These are phyloP conservation scores for Graptemys geographica DNA, from an alignment of 2,797 vertebrate genomes.

Conservation along the genomic window DNA sequence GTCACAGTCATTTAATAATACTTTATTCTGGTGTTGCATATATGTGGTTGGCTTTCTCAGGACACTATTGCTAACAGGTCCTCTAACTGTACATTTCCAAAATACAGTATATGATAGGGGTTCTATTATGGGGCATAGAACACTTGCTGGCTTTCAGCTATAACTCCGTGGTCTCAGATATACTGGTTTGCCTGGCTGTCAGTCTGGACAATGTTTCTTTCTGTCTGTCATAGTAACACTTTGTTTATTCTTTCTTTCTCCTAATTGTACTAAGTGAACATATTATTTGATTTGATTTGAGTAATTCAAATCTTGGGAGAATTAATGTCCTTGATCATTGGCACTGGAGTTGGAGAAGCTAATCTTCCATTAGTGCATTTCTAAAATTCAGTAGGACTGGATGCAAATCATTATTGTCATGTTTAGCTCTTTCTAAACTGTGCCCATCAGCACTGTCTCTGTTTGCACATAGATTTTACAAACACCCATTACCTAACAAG, in stretches of 20 bases:
- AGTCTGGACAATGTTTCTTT: background rate
- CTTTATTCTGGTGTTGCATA: background rate
- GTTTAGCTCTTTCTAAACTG: background rate
- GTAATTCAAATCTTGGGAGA: background rate
- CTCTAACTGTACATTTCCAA: background rate
- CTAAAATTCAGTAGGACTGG: background rate
- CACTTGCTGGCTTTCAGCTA: background rate
- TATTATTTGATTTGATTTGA: background rate
- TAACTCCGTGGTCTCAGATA: background rate
- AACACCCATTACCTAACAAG: too few relatives aligned
- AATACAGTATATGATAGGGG: background rate
- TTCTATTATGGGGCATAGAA: background rate
- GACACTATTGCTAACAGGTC: background rate
- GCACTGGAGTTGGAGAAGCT: background rate
- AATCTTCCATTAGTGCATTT: background rate
- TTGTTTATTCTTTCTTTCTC: background rate
- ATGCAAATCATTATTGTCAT: background rate
- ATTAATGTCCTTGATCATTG: background rate
- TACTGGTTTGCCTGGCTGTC: background rate
- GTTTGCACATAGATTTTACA: background rate
- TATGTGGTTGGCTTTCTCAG: background rate
- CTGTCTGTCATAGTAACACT: background rate
- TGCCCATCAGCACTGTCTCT: background rate
- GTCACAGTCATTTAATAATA: background rate
- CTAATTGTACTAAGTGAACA: background rate